Evolutionary conservation across 2,113 vertebrate species (phyloP).

Genomic region (Hyperoodon ampullatus): DNA sequence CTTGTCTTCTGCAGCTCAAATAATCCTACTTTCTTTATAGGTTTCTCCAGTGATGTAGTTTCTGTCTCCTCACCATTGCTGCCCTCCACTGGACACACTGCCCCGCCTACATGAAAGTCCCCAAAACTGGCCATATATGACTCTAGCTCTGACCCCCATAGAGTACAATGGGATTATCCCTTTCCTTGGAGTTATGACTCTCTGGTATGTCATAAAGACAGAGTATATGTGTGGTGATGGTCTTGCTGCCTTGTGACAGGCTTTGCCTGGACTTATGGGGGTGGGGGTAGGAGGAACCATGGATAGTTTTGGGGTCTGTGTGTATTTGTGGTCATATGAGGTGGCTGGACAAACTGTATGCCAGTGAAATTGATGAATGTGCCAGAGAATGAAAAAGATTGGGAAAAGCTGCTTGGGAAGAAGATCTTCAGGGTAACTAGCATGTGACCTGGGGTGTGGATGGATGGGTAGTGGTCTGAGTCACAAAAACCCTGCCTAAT

Average conservation of each 20-base stretch:
- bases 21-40: background rate
- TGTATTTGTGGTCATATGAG: background rate
- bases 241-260: background rate
- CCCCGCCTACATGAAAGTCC: background rate
- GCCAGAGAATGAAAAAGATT: background rate
- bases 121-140: background rate
- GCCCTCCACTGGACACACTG: background rate
- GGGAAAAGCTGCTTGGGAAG: background rate
- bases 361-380: background rate
- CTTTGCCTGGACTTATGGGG: background rate
- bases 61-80: conserved; percentile 47
- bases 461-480: background rate
- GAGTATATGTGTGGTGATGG: background rate
- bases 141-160: background rate
- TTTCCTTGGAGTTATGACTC: conserved; percentile 22
- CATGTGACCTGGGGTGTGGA: background rate
- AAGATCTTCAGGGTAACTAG: background rate
- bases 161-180: background rate
- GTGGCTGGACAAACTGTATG: background rate
- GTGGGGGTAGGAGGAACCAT: background rate
- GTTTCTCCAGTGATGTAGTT: background rate
- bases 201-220: conserved; percentile 62
- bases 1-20: background rate
- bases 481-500: background rate
- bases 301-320: background rate